Evolutionary conservation across 92 coral and sea anemone genomes (phyloP).

Genomic region (Parazoanthus swiftii): DNA sequence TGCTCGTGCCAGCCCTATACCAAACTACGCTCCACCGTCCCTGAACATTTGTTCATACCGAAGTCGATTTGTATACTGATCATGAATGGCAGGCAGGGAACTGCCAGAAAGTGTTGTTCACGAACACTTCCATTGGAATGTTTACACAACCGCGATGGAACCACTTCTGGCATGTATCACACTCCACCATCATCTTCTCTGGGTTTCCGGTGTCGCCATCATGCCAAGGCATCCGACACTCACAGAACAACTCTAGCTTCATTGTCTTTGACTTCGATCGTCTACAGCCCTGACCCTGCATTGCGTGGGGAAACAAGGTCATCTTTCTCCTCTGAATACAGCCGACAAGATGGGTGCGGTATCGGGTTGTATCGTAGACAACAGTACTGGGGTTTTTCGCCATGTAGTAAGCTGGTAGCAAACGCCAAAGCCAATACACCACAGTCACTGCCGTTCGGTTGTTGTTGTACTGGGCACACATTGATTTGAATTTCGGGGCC

Average conservation of each 20-base stretch:
- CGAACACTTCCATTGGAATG: not conserved
- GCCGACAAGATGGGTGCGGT: slow-evolving; percentile 38
- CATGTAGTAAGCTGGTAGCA: slow-evolving; percentile 48
- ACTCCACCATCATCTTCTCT: slow-evolving; percentile 5
- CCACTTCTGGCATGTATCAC: slow-evolving; percentile 8
- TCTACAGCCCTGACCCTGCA: not conserved
- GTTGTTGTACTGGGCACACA: slow-evolving; percentile 54
- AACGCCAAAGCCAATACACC: slow-evolving; percentile 67
- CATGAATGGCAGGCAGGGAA: not conserved
- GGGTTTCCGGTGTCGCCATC: not conserved
- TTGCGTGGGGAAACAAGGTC: slow-evolving; percentile 35
- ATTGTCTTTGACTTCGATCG: not conserved
- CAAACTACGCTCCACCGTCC: too few species aligned
- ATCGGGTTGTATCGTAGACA: not conserved
- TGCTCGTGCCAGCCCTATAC: too few species aligned
- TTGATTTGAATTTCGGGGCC: slow-evolving; percentile 36
- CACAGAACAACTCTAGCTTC: not conserved
- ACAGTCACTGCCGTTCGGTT: slow-evolving; percentile 59
- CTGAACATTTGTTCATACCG: too few species aligned
- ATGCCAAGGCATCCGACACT: slow-evolving; percentile 33
- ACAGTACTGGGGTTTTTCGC: slow-evolving; percentile 35
- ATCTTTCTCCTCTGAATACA: slow-evolving; percentile 9
- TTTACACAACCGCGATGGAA: slow-evolving; percentile 22
- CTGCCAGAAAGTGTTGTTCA: not conserved
- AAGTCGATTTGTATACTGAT: too few species aligned